Percentiles rank a stretch among this genome's conserved stretches.
phyloP scores from a whole-genome alignment of 2,797 vertebrate genomes.

The Melanitta fusca region DNA sequence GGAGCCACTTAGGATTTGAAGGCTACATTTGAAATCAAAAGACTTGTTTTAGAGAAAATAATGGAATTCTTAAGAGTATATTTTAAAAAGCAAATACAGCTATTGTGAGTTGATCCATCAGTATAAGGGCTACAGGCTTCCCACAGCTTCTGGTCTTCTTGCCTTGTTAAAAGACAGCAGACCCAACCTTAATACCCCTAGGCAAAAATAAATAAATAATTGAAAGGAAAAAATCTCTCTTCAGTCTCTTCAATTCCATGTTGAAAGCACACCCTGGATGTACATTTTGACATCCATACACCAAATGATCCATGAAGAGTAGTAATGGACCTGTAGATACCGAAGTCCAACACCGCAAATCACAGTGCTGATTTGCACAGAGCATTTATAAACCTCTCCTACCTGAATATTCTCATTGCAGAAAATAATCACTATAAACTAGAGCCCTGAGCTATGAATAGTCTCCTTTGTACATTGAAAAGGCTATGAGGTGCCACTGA shows the following conservation, averaged over 20 bases:
- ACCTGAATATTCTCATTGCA: background rate
- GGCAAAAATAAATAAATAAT: background rate
- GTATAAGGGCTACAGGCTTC: background rate
- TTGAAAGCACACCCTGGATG: background rate
- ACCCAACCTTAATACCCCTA: background rate
- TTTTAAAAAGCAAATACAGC: background rate
- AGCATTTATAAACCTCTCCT: background rate
- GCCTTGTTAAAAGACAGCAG: background rate
- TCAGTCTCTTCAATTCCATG: background rate
- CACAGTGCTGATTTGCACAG: background rate
- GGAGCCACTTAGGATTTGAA: background rate
- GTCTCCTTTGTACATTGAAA: background rate
- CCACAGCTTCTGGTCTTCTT: background rate
- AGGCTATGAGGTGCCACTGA: background rate
- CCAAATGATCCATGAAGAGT: background rate
- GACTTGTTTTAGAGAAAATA: background rate
- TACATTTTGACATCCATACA: background rate
- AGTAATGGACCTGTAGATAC: background rate
- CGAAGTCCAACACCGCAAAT: background rate
- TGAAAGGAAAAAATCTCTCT: background rate
- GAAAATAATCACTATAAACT: background rate
- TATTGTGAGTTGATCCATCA: background rate
- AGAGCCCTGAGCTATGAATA: background rate
- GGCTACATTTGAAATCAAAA: background rate
- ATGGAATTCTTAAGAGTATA: background rate